Base-by-base conservation (phyloP, 2,888 invertebrate genomes). In the Cryptus armator region DNA sequence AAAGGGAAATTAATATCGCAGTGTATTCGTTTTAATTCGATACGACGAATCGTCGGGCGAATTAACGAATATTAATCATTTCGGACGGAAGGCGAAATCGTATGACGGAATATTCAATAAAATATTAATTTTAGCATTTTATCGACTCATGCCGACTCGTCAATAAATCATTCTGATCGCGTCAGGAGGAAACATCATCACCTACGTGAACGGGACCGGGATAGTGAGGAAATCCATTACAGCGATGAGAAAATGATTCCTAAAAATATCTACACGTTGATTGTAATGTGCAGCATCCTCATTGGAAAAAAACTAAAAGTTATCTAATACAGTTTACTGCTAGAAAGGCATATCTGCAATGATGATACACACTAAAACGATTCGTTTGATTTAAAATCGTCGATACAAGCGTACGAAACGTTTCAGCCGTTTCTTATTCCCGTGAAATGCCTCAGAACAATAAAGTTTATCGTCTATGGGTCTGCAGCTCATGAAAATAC, bases 11-110 rank as follows among this genome's bases (percentile, higher is more conserved):
- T 2, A 7, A 56, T 5, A 16, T 19, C 29, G 10, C 59, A 9
- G 12, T 29, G 2, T 14, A 59, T 12, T 2, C 12, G 0, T 59
- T 14, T 24, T 32, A 29, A 12, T 0, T 29, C 32, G 1, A 12
- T 0, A 32, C 24, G 24, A 24, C 24, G 10, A 4, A 4, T 59
- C 7, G 9, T 24, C 16, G 7, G 19, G 56, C 0, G 4, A 1
- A 29, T 32, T 62, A 29, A 62, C 62, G 32, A n/a, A 62, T 62
- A 32, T 62, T n/a, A 32, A 62, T 62, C 24, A 62, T 3, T 32
- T 12, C 12, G 14, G 6, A 10, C 29, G 14, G 24, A 24, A 3
- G 24, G 2, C 24, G 24, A 24, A 24, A 24, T 16, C 24, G 10
- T 12, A 16, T 1, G 51, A 51, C n/a, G 16, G 29, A 12, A 62